These are phyloP conservation scores for Atherinosoma microstoma DNA, from an alignment of 2,797 vertebrate species.

Conservation along the genomic window DNA sequence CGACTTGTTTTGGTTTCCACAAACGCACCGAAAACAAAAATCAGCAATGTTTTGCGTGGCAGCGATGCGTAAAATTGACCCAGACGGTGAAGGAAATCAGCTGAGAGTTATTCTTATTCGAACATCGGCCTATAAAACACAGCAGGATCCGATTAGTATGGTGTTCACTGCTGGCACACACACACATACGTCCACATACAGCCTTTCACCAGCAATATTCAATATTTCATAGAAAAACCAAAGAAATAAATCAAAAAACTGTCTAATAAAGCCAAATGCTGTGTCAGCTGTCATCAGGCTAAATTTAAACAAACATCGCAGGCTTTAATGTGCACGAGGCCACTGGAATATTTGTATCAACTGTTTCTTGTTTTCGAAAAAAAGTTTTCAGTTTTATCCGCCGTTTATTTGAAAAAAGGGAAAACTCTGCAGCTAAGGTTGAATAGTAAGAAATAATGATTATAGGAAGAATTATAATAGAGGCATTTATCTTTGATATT, in stretches of 20 bases:
- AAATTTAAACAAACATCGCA: neutral
- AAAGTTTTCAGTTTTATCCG: neutral
- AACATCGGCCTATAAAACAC: constrained; percentile 26
- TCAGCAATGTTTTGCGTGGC: neutral
- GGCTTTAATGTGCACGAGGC: neutral
- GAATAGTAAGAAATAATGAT: neutral
- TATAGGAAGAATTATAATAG: too few species aligned
- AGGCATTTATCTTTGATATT: too few species aligned
- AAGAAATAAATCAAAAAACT: constrained; percentile 1
- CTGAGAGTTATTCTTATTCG: constrained; percentile 6
- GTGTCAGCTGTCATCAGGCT: neutral
- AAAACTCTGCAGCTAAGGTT: neutral
- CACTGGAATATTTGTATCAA: neutral
- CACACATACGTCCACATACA: constrained; percentile 16
- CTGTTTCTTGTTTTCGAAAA: neutral
- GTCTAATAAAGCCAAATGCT: neutral
- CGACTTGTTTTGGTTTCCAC: neutral
- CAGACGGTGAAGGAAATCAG: constrained; percentile 13
- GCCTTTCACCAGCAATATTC: neutral
- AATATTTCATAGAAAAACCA: neutral
- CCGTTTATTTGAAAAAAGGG: neutral
- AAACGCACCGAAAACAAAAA: constrained; percentile 1
- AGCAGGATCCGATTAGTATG: constrained; percentile 16
- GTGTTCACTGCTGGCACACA: constrained; percentile 28
- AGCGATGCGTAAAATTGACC: constrained; percentile 20